Percentiles rank a stretch among this genome's conserved stretches.
These are phyloP conservation scores for Stegana nigrithorax DNA, from an alignment of 2,888 invertebrate genomes.

Conservation along the genomic window DNA sequence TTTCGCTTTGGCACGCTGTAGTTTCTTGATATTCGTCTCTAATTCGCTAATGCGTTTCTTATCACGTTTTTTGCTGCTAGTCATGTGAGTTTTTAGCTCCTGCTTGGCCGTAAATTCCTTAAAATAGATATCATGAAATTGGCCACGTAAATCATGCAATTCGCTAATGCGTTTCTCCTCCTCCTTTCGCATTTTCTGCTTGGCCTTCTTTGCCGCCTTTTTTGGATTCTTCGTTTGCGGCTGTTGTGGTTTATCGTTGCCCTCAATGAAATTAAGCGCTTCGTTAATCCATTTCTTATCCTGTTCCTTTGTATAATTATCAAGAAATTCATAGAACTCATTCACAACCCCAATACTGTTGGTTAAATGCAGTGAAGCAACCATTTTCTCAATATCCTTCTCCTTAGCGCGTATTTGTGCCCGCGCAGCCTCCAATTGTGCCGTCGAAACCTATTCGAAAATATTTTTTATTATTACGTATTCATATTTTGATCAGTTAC, in stretches of 20 bases:
- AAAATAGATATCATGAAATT: conserved; percentile 66
- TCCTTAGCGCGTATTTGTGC: conserved; percentile 19
- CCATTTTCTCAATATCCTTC: conserved; percentile 1
- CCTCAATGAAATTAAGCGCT: conserved; percentile 66
- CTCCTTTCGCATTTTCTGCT: conserved; percentile 67
- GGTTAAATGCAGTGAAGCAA: conserved; percentile 15
- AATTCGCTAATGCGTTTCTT: conserved; percentile 66
- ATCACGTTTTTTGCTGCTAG: conserved; percentile 62
- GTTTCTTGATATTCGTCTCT: conserved; percentile 65
- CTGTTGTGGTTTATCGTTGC: conserved; percentile 47
- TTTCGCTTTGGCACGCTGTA: conserved; percentile 65
- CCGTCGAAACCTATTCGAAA: conserved; percentile 9
- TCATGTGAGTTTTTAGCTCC: conserved; percentile 55
- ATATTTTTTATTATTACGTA: too few relatives aligned
- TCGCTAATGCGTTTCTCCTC: conserved; percentile 66
- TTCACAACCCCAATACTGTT: conserved; percentile 58
- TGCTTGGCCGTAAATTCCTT: conserved; percentile 66
- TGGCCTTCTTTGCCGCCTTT: conserved; percentile 68
- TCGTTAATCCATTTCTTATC: conserved; percentile 67
- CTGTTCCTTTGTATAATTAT: conserved; percentile 59
- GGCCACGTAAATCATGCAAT: conserved; percentile 61
- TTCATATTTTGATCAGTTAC: too few relatives aligned
- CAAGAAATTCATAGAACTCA: conserved; percentile 63
- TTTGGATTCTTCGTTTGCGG: conserved; percentile 65
- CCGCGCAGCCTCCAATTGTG: conserved; percentile 15